These are phyloP conservation scores for Mamestra brassicae DNA, from an alignment of 2,888 invertebrate genomes.

Conservation along the genomic window DNA sequence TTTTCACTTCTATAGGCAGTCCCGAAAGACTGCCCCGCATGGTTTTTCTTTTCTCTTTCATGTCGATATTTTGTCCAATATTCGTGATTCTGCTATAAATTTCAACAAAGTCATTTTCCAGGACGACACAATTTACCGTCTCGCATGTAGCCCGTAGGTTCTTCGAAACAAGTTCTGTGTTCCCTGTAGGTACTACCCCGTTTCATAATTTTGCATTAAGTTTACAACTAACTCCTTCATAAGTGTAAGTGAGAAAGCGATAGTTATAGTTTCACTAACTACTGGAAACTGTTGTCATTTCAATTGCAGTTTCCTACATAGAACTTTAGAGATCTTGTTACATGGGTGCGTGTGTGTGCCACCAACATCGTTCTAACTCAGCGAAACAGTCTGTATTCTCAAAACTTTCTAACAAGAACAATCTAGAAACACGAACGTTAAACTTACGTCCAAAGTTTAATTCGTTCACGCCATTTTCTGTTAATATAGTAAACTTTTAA, in stretches of 20 bases:
- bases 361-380: conserved; percentile 5
- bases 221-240: conserved; percentile 5
- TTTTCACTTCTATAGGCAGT: too few species aligned
- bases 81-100: neutral
- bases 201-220: conserved; percentile 26
- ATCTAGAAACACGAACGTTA: conserved; percentile 35
- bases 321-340: conserved; percentile 25
- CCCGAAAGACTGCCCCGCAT: too few species aligned
- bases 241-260: conserved; percentile 6
- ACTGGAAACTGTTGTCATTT: conserved; percentile 37
- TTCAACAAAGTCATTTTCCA: conserved; percentile 1
- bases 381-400: conserved; percentile 14
- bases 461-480: conserved; percentile 48
- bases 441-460: conserved; percentile 58
- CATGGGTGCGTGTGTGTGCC: conserved; percentile 14
- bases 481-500: conserved; percentile 55
- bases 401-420: conserved; percentile 48
- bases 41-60: too few species aligned
- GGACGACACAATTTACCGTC: neutral
- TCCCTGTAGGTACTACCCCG: neutral
- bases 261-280: conserved; percentile 13
- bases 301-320: conserved; percentile 28
- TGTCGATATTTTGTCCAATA: neutral
- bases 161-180: conserved; percentile 19
- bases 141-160: neutral